Base-by-base conservation (phyloP, 2,888 invertebrate genomes). In the Strigamia crassipes region DNA sequence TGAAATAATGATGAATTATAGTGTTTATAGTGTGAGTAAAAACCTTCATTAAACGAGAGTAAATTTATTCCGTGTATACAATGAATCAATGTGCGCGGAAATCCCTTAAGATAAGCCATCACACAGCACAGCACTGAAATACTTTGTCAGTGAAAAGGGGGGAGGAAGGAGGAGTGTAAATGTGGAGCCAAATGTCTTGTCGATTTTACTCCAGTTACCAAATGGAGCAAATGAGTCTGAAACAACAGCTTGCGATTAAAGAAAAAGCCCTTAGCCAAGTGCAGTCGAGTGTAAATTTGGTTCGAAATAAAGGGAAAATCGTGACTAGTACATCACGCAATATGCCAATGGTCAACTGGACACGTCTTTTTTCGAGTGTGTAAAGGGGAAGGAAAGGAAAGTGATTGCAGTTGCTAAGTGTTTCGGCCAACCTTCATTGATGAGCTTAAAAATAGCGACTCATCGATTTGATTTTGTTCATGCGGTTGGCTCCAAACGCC, bases 141-240 rank as follows among this genome's bases (percentile, higher is more conserved):
- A 42, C 79, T 34, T 34, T 78, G 79, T 42, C 38, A 77, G 79
- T 38, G 21, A 78, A 78, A 38, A 10, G 79, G 34, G 79, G 21
- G 34, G 79, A 42, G 79, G 79, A 42, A 42, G 79, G 42, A 42
- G 42, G 34, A 78, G 41, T 78, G 42, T 42, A 78, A 78, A 42
- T 42, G 79, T 78, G 79, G 73, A 73, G 73, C 73, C 73, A 73
- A 73, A 73, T 73, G 73, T 73, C 73, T 73, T 73, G 73, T 73
- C 73, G 73, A 73, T 73, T 73, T 73, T 73, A 73, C 73, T 73
- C 73, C 73, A 73, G 73, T 73, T 73, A 73, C 73, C 73, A 73
- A 73, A 73, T 73, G 73, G 73, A 73, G 73, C 73, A 73, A 73
- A 73, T 73, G 73, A 73, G 73, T 73, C 73, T 73, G 73, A 73